phyloP scores from a whole-genome alignment of 2,797 vertebrate species.

The Rhinophrynus dorsalis region DNA sequence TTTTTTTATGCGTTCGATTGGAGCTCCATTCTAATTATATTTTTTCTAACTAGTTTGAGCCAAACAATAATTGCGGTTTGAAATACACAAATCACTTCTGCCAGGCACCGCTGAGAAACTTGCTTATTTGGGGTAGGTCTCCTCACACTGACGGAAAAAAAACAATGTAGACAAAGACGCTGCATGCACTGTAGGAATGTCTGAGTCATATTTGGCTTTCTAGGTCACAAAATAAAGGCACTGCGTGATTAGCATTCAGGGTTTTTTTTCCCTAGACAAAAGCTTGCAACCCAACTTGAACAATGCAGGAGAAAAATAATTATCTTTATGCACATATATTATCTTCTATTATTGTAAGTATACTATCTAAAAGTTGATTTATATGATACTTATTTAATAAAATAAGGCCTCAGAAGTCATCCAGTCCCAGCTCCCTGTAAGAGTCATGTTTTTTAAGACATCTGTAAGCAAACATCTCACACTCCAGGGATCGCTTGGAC shows the following conservation, averaged over 20 bases:
- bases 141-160: conserved; percentile 7
- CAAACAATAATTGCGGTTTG: not conserved
- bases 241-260: conserved; percentile 21
- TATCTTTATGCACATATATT: not conserved
- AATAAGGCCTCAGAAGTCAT: conserved; percentile 1
- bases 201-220: conserved; percentile 28
- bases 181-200: conserved; percentile 8
- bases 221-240: conserved; percentile 22
- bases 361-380: no score
- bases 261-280: not conserved
- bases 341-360: no score
- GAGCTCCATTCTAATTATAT: no score
- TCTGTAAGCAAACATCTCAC: not conserved
- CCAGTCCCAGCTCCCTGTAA: not conserved
- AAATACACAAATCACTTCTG: not conserved
- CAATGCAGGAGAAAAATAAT: conserved; percentile 5
- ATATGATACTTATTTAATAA: no score
- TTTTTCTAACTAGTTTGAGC: no score
- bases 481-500: not conserved
- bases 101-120: not conserved
- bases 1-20: no score
- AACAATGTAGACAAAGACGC: conserved; percentile 19
- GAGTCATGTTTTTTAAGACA: not conserved
- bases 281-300: not conserved
- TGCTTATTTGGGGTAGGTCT: conserved; percentile 4